Evolutionary conservation across 2,113 vertebrate species (phyloP), one percentile per base, ranked within the genome.

Genomic region (Sinocyclocheilus maitianheensis): DNA sequence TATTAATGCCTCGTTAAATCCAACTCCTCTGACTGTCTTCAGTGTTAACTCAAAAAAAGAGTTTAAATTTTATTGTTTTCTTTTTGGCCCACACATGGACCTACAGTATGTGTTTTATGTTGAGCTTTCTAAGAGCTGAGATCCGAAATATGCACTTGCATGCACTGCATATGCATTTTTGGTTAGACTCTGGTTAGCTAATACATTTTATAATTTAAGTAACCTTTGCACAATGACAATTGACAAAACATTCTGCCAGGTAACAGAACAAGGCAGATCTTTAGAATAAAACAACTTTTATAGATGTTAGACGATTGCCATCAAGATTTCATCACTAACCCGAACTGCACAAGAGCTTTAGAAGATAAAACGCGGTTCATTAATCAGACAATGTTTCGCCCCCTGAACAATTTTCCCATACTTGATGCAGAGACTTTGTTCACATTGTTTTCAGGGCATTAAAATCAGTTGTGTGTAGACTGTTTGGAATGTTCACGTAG

Each of bases 401-500:
- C 34, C 60, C 60, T 4, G 60, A 65, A 67, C 40, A 5, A 63
- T n/a, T n/a, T 80, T 63, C 77, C 22, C 58, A 43, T 80, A 40
- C 78, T 63, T 40, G 58, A 24, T 80, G 48, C 53, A 78, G 76
- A 58, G 20, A 78, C 5, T 62, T 11, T 34, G 26, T 53, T 65
- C 80, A 22, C 11, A 2, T 65, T 65, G 37, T 81, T 81, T 81
- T 46, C 22, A 65, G 22, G 20, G 78, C 60, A 16, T 81, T 81
- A 4, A 79, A 30, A 79, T 60, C 30, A 40, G 58, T 14, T 6
- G 6, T 26, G 26, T 51, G 0, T 51, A 51, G n/a, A 76, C 13
- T 58, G 18, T 37, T 81, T 81, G 22, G 12, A 81, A 81, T 24
- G 34, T 46, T 76, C 72, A 84, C 37, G 62, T 79, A 74, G 74